A percentile compares a stretch with the other conserved stretches of the same genome.
Evolutionary conservation across 2,113 vertebrate species (phyloP).

Genomic region (Bubo scandiacus): DNA sequence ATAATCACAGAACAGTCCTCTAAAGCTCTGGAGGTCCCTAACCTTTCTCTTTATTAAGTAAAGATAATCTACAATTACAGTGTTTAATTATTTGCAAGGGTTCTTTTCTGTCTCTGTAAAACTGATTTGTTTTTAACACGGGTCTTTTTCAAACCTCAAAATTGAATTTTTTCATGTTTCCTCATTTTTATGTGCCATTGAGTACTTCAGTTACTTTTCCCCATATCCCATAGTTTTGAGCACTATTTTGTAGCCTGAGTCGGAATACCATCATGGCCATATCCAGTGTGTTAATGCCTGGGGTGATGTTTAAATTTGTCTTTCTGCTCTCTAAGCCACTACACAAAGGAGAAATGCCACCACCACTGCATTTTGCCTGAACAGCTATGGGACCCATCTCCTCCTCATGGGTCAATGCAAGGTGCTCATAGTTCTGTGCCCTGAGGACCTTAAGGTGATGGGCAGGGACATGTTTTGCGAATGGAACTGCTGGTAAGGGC

Average conservation of each 20-base stretch:
- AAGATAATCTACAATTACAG: conserved; percentile 1
- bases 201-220: background rate
- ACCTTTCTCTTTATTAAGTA: conserved; percentile 54
- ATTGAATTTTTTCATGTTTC: background rate
- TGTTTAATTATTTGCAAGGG: conserved; percentile 12
- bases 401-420: fast-evolving
- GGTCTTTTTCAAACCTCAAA: background rate
- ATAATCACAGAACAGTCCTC: conserved; percentile 14
- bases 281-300: background rate
- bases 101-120: background rate
- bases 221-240: background rate
- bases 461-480: background rate
- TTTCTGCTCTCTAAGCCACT: background rate
- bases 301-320: background rate
- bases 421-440: fast-evolving
- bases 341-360: background rate
- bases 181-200: background rate
- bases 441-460: background rate
- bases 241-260: background rate
- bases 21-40: conserved; percentile 34
- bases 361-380: background rate
- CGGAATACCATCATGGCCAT: background rate
- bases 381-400: background rate
- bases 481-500: background rate
- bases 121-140: background rate